Evolutionary conservation across 2,113 vertebrate genomes (phyloP), one percentile per base, ranked within the genome.

Genomic region (Nothoprocta perdicaria): DNA sequence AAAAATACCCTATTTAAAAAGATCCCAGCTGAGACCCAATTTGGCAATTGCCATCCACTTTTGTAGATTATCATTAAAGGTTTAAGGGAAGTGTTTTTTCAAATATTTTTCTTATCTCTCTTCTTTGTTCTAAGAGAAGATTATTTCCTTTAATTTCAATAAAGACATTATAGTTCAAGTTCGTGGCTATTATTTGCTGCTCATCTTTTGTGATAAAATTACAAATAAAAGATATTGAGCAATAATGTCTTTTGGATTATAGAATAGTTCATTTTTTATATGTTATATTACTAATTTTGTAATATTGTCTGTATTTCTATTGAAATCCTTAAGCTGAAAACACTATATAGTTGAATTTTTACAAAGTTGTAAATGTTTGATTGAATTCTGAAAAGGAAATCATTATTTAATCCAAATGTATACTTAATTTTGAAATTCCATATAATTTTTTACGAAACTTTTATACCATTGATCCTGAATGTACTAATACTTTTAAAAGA

Each of bases 401-500:
- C 19, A 21, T 12, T n/a, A 3, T 18, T 14, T 61, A 35, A 40
- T 19, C 57, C 6, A 2, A 35, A 14, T 10, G 2, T 46, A 0
- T 81, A 27, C 80, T 76, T 50, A 40, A 7, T 33, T 17, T 50
- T 91, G 62, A 24, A 46, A 17, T 27, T 79, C 22, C 53, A 3
- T 57, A 19, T 27, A 29, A 10, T 65, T 38, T 23, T 72, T 83
- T 58, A 16, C 12, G 63, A 17, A 43, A 41, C 9, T 84, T 8
- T 19, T 52, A 1, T 17, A 48, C 10, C 6, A 3, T 58, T 92
- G 80, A 52, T n/a, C 17, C 43, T 80, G 24, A 68, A 17, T 17
- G 31, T 76, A 40, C 8, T n/a, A 3, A 9, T 89, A 4, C 10
- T 86, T 77, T n/a, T 60, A 3, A 76, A 38, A 97, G 97, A 91